phyloP scores from a whole-genome alignment of 2,888 invertebrate species.

The Mimachlamys varia region DNA sequence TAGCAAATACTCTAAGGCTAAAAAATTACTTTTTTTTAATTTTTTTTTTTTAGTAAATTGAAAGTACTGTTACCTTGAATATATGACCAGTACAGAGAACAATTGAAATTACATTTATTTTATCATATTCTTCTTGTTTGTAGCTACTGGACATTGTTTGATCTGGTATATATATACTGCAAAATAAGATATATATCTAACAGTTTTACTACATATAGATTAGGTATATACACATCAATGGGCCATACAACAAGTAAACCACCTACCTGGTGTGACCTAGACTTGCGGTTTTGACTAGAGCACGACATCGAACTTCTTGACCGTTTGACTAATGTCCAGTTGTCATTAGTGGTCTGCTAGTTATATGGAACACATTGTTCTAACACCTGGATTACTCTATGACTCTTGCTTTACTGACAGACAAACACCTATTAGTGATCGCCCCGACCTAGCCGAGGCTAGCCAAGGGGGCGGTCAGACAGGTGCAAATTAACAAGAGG shows the following conservation, averaged over 20 bases:
- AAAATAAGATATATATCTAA: not conserved
- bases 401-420: not conserved
- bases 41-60: too few species aligned
- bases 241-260: not conserved
- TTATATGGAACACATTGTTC: not conserved
- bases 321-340: not conserved
- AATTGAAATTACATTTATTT: too few species aligned
- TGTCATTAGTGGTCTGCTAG: conserved; percentile 28
- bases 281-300: not conserved
- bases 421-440: not conserved
- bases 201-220: too few species aligned
- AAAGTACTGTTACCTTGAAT: too few species aligned
- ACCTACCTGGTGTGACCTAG: conserved; percentile 10
- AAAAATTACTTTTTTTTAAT: too few species aligned
- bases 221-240: not conserved
- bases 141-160: too few species aligned
- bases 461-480: not conserved
- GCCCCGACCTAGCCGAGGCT: not conserved
- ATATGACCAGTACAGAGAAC: too few species aligned
- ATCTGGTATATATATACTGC: not conserved
- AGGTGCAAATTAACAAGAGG: not conserved
- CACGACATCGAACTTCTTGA: conserved; percentile 10
- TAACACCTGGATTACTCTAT: not conserved
- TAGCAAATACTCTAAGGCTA: too few species aligned
- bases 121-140: too few species aligned